These are phyloP conservation scores for Erebia palarica DNA, from an alignment of 2,888 invertebrate species.

Conservation along the genomic window DNA sequence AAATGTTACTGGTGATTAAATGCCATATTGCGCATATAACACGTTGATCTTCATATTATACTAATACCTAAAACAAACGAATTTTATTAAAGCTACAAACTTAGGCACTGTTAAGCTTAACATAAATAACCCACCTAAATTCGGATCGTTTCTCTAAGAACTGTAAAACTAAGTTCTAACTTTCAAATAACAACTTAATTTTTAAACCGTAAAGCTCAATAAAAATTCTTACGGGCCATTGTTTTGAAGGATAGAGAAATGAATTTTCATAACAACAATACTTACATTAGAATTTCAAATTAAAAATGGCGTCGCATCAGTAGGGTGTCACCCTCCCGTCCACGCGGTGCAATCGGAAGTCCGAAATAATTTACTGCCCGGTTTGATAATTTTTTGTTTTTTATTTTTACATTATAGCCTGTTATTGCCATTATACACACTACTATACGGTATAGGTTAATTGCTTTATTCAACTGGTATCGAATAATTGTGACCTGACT, in stretches of 20 bases:
- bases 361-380: constrained; percentile 40
- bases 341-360: constrained; percentile 67
- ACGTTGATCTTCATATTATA: no score
- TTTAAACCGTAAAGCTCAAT: constrained; percentile 40
- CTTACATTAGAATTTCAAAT: constrained; percentile 65
- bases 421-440: constrained; percentile 7
- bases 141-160: not conserved
- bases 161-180: not conserved
- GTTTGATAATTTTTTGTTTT: constrained; percentile 30
- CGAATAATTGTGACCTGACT: not conserved
- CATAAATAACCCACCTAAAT: not conserved
- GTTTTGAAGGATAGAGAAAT: constrained; percentile 47
- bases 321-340: constrained; percentile 66
- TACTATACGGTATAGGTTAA: not conserved
- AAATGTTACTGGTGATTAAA: no score
- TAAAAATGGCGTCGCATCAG: constrained; percentile 66
- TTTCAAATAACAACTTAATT: constrained; percentile 13
- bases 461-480: not conserved
- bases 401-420: constrained; percentile 26
- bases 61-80: no score
- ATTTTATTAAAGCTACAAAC: not conserved
- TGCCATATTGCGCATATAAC: no score
- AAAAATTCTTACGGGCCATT: constrained; percentile 30
- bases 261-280: constrained; percentile 48
- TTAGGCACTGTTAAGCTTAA: not conserved